These are phyloP conservation scores for Tricholaema leucomelas DNA, from an alignment of 2,113 vertebrate genomes.

Conservation along the genomic window DNA sequence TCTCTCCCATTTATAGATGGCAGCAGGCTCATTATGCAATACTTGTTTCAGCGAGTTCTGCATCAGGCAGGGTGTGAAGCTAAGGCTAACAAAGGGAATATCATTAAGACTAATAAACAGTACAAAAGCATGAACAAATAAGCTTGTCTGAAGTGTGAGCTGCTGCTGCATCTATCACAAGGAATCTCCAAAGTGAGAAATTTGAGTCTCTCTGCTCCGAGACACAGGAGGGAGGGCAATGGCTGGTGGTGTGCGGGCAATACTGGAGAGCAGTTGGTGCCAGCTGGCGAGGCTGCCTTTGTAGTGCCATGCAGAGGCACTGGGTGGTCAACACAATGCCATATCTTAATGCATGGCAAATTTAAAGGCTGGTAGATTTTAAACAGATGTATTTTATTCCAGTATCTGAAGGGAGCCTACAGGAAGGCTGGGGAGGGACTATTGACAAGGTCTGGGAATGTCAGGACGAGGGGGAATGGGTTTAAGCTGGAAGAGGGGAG, in stretches of 20 bases:
- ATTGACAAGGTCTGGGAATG: too few relatives aligned
- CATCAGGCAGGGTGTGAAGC: slow-evolving; percentile 16
- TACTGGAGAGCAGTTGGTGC: not conserved
- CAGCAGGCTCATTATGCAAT: not conserved
- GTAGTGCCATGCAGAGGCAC: not conserved
- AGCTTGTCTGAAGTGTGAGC: not conserved
- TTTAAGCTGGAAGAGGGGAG: too few relatives aligned
- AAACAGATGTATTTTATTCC: not conserved
- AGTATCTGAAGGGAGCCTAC: too few relatives aligned
- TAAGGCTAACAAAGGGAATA: not conserved
- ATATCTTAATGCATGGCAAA: not conserved
- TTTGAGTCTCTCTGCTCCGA: not conserved
- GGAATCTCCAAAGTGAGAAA: not conserved
- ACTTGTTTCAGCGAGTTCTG: not conserved
- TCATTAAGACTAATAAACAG: slow-evolving; percentile 10
- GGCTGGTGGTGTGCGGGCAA: accelerated
- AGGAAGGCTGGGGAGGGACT: too few relatives aligned
- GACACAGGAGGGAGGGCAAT: not conserved
- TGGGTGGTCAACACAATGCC: not conserved
- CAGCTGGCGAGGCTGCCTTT: not conserved
- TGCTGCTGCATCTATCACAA: not conserved
- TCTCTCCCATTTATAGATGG: not conserved
- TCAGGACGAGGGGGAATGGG: too few relatives aligned
- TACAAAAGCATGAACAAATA: not conserved
- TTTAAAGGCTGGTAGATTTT: not conserved